These are phyloP conservation scores for Latrodectus hesperus DNA, from an alignment of 2,888 invertebrate genomes.

Conservation along the genomic window DNA sequence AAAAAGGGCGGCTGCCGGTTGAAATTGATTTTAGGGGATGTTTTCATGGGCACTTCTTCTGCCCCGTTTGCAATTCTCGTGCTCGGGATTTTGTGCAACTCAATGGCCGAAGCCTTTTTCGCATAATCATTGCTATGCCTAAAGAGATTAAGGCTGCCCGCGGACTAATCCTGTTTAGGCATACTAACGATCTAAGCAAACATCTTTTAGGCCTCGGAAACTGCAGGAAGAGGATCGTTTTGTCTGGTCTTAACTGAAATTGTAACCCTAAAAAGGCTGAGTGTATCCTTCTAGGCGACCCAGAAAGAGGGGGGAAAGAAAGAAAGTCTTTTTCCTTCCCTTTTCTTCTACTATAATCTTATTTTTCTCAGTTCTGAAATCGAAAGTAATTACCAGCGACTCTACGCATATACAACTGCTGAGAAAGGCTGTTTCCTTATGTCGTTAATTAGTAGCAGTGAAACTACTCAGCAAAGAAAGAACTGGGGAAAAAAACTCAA, in stretches of 20 bases:
- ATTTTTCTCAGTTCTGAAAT: slow-evolving; percentile 52
- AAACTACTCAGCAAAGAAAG: not conserved
- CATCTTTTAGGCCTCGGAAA: slow-evolving; percentile 38
- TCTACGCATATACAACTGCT: slow-evolving; percentile 20
- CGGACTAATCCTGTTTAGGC: slow-evolving; percentile 57
- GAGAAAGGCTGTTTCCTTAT: slow-evolving; percentile 24
- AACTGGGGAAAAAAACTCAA: not conserved
- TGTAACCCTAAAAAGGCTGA: slow-evolving; percentile 25
- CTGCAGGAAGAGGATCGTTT: slow-evolving; percentile 30
- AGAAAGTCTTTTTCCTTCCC: not conserved
- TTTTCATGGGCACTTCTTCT: slow-evolving; percentile 45
- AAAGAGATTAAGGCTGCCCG: slow-evolving; percentile 45
- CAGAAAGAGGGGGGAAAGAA: not conserved
- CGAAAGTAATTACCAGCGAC: slow-evolving; percentile 53
- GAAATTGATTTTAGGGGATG: slow-evolving; percentile 28
- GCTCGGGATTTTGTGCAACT: slow-evolving; percentile 2
- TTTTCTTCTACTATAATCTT: slow-evolving; percentile 38
- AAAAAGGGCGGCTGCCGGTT: slow-evolving; percentile 11
- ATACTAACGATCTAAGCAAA: slow-evolving; percentile 71
- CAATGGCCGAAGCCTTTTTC: slow-evolving; percentile 30
- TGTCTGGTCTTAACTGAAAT: slow-evolving; percentile 7
- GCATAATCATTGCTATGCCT: slow-evolving; percentile 61
- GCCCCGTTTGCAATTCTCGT: slow-evolving; percentile 31
- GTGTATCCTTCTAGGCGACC: not conserved
- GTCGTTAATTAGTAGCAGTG: slow-evolving; percentile 37